Percentiles rank a stretch among this genome's conserved stretches.
These are phyloP conservation scores for Lamellibrachia satsuma DNA, from an alignment of 2,888 invertebrate genomes.

Conservation along the genomic window DNA sequence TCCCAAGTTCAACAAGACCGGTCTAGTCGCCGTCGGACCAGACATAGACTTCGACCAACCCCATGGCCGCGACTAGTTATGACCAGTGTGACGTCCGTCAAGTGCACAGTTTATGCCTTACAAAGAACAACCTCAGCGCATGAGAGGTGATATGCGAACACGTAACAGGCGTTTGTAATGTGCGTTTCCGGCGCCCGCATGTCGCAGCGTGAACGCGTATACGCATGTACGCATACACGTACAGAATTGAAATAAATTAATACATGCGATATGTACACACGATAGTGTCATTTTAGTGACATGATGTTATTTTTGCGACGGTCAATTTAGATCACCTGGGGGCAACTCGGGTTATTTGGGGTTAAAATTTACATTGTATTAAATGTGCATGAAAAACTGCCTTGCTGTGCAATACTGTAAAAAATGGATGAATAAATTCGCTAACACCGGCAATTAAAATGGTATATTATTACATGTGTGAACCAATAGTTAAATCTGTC, in stretches of 20 bases:
- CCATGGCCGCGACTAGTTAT: conserved; percentile 43
- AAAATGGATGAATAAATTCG: neutral
- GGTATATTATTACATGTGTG: neutral
- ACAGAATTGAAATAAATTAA: neutral
- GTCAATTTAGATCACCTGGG: neutral
- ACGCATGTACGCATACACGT: neutral
- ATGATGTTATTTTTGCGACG: neutral
- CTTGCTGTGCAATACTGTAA: neutral
- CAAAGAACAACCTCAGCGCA: neutral
- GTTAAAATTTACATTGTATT: neutral
- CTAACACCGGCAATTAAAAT: neutral
- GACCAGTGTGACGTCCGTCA: neutral
- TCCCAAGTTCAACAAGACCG: conserved; percentile 49
- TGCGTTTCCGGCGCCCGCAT: neutral
- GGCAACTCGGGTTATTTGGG: neutral
- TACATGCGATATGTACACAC: neutral
- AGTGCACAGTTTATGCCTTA: neutral
- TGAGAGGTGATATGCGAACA: neutral
- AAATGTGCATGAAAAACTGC: neutral
- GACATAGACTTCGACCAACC: conserved; percentile 50
- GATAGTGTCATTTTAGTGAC: neutral
- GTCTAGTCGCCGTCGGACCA: conserved; percentile 54
- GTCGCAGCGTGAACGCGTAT: neutral
- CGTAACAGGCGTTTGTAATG: neutral
- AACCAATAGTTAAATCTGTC: neutral